These are phyloP conservation scores for Colinus virginianus DNA, from an alignment of 2,113 vertebrate species.

Conservation along the genomic window DNA sequence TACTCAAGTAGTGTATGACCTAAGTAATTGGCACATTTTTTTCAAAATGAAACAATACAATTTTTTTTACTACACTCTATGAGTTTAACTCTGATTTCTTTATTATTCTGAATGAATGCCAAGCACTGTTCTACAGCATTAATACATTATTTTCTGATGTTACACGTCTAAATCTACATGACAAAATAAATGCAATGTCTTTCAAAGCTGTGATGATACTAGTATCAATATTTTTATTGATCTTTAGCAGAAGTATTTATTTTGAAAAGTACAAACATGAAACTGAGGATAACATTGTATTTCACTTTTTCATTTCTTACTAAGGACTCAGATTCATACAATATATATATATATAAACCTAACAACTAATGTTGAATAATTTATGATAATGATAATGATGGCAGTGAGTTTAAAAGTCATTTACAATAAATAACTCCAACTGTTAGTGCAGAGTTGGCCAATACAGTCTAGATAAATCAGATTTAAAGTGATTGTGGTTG, in stretches of 20 bases:
- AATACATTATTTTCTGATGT: background rate
- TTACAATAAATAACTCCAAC: background rate
- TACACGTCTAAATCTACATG: background rate
- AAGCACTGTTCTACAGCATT: background rate
- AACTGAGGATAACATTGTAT: background rate
- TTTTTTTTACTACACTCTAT: conserved; percentile 4
- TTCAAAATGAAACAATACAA: conserved; percentile 51
- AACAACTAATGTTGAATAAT: background rate
- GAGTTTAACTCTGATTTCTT: conserved; percentile 12
- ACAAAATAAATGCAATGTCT: background rate
- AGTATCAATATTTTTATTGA: background rate
- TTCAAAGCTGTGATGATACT: background rate
- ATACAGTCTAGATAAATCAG: background rate
- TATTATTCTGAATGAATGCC: background rate
- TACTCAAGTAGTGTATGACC: background rate
- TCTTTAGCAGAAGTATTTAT: background rate
- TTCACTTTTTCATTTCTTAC: background rate
- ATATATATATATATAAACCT: background rate
- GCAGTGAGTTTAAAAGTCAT: background rate
- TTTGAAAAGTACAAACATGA: background rate
- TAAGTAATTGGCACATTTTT: conserved; percentile 12
- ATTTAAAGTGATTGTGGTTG: background rate
- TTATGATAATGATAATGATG: background rate
- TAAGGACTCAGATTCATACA: background rate
- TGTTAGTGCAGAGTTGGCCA: background rate